Base-by-base conservation (phyloP, 2,888 invertebrate genomes). In the Pyrgus malvae region DNA sequence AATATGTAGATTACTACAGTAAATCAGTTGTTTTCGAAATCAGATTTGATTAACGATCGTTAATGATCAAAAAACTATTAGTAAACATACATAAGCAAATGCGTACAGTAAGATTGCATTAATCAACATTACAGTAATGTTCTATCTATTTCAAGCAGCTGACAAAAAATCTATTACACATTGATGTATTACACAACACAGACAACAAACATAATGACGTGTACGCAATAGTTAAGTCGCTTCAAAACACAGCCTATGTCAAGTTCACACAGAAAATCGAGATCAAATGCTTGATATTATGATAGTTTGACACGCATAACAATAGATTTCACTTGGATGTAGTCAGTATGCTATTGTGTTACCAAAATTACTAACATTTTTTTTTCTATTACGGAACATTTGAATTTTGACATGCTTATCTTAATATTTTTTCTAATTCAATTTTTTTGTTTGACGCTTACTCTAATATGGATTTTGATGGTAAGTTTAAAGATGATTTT, bases 401-500 rank as follows among this genome's bases (percentile, higher is more conserved):
- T 63, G 65, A 67, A 66, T 67, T 63, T 57, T 63, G 61, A 65
- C 58, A 61, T 63, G 63, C 65, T 69, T 11, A 12, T 35, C 31
- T 69, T 67, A 66, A 73, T 79, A 71, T 72, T 6, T 31, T 16
- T 14, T 31, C 40, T 54, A 29, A 46, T 38, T 55, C 8, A 23
- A 11, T 23, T 41, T 41, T 79, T 82, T 61, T 78, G 74, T 80
- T 67, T 68, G 59, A 65, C 69, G 86, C 87, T 58, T 68, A 69
- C 80, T 61, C 65, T 65, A 65, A 60, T 62, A 66, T 64, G 85
- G 85, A 83, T 71, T 67, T 64, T 63, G 60, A 62, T 69, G 86
- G 88, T 87, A 76, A 87, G 87, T 86, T 58, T 55, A 55, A 50
- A 57, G 55, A 53, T 17, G 7, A 40, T 31, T 16, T 23, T 9